These are phyloP conservation scores for Scaptomyza hsui DNA, from an alignment of 1,140 invertebrate genomes.

Conservation along the genomic window DNA sequence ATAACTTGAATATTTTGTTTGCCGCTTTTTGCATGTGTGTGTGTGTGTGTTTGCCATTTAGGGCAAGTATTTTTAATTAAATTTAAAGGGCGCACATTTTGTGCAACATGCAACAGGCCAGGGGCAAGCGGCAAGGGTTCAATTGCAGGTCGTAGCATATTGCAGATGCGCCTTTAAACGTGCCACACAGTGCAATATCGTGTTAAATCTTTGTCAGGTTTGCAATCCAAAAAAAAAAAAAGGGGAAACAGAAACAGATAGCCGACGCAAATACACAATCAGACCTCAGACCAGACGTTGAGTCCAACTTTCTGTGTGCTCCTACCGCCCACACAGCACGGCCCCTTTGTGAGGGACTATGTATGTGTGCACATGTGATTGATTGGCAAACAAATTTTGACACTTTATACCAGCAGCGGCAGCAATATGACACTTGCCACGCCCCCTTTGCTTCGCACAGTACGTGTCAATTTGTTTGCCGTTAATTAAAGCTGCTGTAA, in stretches of 20 bases:
- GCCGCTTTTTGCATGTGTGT: slow-evolving; percentile 2
- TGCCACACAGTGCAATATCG: slow-evolving; percentile 24
- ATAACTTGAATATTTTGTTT: slow-evolving; percentile 69
- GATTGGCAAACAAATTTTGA: slow-evolving; percentile 81
- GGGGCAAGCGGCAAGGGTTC: neutral
- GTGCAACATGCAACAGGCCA: slow-evolving; percentile 29
- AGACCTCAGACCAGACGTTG: slow-evolving; percentile 26
- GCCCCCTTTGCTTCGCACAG: neutral
- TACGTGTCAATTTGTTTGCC: slow-evolving; percentile 70
- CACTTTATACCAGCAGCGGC: slow-evolving; percentile 61
- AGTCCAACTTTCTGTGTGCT: slow-evolving; percentile 10
- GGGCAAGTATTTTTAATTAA: slow-evolving; percentile 79
- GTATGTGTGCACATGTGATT: slow-evolving; percentile 67
- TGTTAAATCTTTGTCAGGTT: slow-evolving; percentile 32
- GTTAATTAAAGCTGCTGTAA: slow-evolving; percentile 81
- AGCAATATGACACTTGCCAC: slow-evolving; percentile 17
- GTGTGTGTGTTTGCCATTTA: slow-evolving; percentile 50
- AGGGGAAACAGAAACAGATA: neutral
- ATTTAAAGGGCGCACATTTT: slow-evolving; percentile 51
- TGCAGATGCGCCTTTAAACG: slow-evolving; percentile 1
- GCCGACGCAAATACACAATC: slow-evolving; percentile 18
- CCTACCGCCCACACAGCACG: too few relatives aligned
- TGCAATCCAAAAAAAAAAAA: slow-evolving; percentile 12
- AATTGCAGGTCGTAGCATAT: slow-evolving; percentile 2
- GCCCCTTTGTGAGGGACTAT: neutral